Evolutionary conservation across 2,797 vertebrate genomes (phyloP), one percentile per base, ranked within the genome.

Genomic region (Pseudochromis fuscus): DNA sequence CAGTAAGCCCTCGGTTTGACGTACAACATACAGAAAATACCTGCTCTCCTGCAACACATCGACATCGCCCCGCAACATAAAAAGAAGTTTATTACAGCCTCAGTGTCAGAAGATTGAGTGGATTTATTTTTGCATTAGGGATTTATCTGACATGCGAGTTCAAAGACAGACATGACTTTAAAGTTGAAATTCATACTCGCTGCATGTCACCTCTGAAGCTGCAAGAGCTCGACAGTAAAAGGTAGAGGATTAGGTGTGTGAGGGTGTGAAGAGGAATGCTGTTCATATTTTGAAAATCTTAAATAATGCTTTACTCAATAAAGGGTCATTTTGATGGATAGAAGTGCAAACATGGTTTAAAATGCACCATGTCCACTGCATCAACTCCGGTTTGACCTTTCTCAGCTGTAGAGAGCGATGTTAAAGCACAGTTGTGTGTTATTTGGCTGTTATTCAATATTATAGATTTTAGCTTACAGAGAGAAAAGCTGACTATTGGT

Each of bases 141-240:
- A 30, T 75, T 81, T 69, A 61, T 71, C 33, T 67, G 65, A 48
- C 56, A 64, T 37, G 45, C 40, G 55, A 8, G 40, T 76, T 70
- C 56, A 37, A 49, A 42, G 21, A 35, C 64, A 69, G 24, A 75
- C 38, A 37, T 10, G 35, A 62, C 70, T 75, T 70, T 61, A 63
- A 58, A 55, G 60, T 21, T 68, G 13, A 72, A 63, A 70, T 63
- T 37, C 53, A 35, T 50, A 56, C 48, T 51, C 38, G 16, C 16
- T 6, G 53, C 56, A 0, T 37, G 62, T 67, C 40, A 70, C 44
- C 55, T 63, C 62, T 71, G 49, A 75, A 0, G 64, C 18, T 11
- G 33, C 3, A 10, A 24, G 49, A 71, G 51, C 31, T 51, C 37
- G 48, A 35, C n/a, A 25, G 52, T 16, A 0, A 12, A 63, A n/a